Base-by-base conservation (phyloP, 1,140 invertebrate species). In the Tetramorium alpestre region DNA sequence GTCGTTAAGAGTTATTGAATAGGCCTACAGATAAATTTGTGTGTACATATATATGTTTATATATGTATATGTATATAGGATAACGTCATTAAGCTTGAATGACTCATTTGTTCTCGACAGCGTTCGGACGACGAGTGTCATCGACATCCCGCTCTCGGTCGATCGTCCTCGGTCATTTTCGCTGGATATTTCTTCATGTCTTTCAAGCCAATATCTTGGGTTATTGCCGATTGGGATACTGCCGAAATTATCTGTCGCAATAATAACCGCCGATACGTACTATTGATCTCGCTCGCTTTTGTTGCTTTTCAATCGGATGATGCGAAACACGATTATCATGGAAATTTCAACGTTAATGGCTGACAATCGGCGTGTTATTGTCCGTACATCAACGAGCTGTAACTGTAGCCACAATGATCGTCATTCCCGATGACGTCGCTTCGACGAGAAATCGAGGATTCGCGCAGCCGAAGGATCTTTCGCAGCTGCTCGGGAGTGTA, bases 311-410 rank as follows among this genome's bases (percentile, higher is more conserved):
- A n/a, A 62, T 67, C 51, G 62, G 11, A 13, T 44, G 49, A 65
- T 22, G 38, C 10, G 49, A 25, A 47, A 73, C 86, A 69, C 60
- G 77, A 88, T 88, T 87, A 81, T 8, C 44, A 38, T 87, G 67
- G 69, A 67, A 82, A 87, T 82, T 54, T 60, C 49, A 11, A 18
- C n/a, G 16, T 44, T 25, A 62, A 33, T 41, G 69, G n/a, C 33
- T 16, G 54, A 60, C 69, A 41, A 72, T 72, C 22, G 49, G 41
- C 38, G 22, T 8, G 33, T 60, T 58, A 73, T 73, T 47, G 54
- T 72, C n/a, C 13, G 25, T 33, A 33, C 38, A 13, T 70, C 65
- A 11, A 25, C 38, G 13, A 44, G 13, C 2, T 16, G 47, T 51
- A 67, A 69, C 13, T 13, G 62, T 44, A 18, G 10, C 8, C 47